Base-by-base conservation (phyloP, 2,113 vertebrate species). In the Morphnarchus princeps region DNA sequence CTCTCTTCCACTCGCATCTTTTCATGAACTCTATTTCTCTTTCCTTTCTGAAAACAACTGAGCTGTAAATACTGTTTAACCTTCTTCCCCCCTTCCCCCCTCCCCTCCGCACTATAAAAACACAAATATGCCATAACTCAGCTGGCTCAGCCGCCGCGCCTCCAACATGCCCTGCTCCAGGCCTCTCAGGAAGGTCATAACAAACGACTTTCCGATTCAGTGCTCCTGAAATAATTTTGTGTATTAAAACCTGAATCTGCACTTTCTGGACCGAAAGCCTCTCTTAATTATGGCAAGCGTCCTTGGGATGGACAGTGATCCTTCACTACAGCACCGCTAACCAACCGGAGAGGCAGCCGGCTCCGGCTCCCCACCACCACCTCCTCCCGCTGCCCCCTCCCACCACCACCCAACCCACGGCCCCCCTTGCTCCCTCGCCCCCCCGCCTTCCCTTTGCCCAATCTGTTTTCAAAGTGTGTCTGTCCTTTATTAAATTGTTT, bases 401-500 rank as follows among this genome's bases (percentile, higher is more conserved):
- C 95, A 93, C 97, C 80, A 18, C 89, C 77, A 96, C 97, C 98
- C 97, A 71, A 55, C 98, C 97, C 93, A 77, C 66, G n/a, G 97
- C 97, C 97, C 97, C 97, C 97, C 97, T 97, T 96, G 96, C 98
- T 98, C 77, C 97, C 97, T 82, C 82, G 7, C 97, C 98, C 98
- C 97, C 97, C 97, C 98, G 96, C 97, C 98, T 98, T 98, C 98
- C 98, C 98, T 97, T 98, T 98, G 99, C 99, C 99, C 99, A 99
- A 99, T 99, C 99, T 99, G 99, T 99, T 99, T 99, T 99, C 99
- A 99, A 99, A 99, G 99, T 99, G 99, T 99, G 99, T 99, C 99
- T 99, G 99, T 99, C 99, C 99, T 99, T 99, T 99, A 99, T 99
- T 99, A 99, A 99, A 99, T 99, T 99, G 99, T 99, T 99, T 99